A percentile compares a stretch with the other conserved stretches of the same genome.
Conservation (phyloP, 2,113 vertebrate species). For the Plectropomus leopardus region DNA sequence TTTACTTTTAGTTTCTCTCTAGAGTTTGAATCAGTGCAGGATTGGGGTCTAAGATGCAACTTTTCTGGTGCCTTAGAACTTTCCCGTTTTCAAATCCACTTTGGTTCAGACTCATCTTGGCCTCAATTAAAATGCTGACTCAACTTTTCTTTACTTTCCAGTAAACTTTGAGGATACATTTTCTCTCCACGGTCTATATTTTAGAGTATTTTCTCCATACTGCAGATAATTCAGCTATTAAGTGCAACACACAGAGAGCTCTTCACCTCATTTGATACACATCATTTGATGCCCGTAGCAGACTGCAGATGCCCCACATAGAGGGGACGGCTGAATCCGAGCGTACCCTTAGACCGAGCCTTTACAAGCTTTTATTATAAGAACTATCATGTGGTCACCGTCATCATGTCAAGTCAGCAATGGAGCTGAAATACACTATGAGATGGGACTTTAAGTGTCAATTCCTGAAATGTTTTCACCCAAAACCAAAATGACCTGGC, state of each 20-base stretch:
- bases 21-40: constrained; percentile 11
- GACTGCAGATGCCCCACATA: neutral
- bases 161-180: neutral
- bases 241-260: neutral
- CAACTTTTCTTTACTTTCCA: neutral
- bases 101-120: neutral
- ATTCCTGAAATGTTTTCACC: neutral
- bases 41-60: constrained; percentile 9
- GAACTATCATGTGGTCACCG: neutral
- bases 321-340: neutral
- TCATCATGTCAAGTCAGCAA: neutral
- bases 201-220: neutral
- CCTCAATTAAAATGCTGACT: constrained; percentile 45
- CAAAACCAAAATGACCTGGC: no score
- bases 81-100: constrained; percentile 18
- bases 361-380: neutral
- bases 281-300: neutral
- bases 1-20: constrained; percentile 35
- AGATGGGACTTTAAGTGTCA: neutral
- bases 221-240: neutral
- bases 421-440: no score
- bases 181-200: neutral
- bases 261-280: neutral
- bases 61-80: constrained; percentile 16
- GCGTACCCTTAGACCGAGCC: neutral